A percentile compares a stretch with the other conserved stretches of the same genome.
Evolutionary conservation across 2,797 vertebrate species (phyloP).

Genomic region (Harpagifer antarcticus): DNA sequence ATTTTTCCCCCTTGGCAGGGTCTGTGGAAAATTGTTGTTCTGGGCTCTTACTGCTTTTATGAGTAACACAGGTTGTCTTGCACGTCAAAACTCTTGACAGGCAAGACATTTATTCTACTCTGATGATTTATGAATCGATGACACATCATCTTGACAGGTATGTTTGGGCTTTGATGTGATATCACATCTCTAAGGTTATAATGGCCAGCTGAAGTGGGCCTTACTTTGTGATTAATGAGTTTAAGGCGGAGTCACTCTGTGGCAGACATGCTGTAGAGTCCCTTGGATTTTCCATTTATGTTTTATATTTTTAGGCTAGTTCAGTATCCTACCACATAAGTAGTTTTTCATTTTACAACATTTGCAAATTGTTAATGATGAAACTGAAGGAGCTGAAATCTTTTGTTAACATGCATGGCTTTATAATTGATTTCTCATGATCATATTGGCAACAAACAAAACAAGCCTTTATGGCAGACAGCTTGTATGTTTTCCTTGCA

Average conservation of each 20-base stretch:
- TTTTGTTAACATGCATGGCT: constrained; percentile 24
- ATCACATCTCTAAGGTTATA: constrained; percentile 10
- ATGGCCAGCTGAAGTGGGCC: background rate
- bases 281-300: constrained; percentile 44
- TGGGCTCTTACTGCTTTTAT: constrained; percentile 28
- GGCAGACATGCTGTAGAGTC: constrained; percentile 48
- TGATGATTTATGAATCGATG: constrained; percentile 30
- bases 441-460: constrained; percentile 13
- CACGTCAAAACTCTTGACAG: constrained; percentile 32
- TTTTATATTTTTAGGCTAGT: constrained; percentile 39
- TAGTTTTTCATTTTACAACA: constrained; percentile 29
- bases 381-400: constrained; percentile 3
- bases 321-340: constrained; percentile 27
- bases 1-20: constrained; percentile 69
- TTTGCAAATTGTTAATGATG: constrained; percentile 20
- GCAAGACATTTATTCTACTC: constrained; percentile 22
- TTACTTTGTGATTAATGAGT: constrained; percentile 37
- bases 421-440: constrained; percentile 46
- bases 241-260: constrained; percentile 51
- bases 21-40: constrained; percentile 63
- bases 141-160: constrained; percentile 15
- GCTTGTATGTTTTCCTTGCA: constrained; percentile 38
- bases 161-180: constrained; percentile 21
- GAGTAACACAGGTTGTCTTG: constrained; percentile 28
- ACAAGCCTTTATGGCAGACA: constrained; percentile 32